Evolutionary conservation across 2,797 vertebrate species (phyloP).

Genomic region (Anableps anableps): DNA sequence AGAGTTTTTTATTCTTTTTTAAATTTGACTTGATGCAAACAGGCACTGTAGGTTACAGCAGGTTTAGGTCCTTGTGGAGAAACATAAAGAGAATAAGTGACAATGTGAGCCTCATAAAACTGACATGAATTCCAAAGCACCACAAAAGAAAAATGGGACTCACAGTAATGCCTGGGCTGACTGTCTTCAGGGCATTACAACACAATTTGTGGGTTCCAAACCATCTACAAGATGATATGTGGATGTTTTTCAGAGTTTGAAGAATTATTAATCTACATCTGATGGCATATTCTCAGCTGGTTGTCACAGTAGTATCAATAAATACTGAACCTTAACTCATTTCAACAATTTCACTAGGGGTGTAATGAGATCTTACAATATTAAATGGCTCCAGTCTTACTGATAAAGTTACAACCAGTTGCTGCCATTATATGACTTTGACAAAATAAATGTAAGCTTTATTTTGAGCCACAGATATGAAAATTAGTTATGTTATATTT

Average conservation of each 20-base stretch:
- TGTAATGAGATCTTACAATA: not conserved
- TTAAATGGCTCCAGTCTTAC: not conserved
- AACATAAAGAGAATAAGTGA: constrained; percentile 21
- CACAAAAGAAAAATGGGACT: constrained; percentile 16
- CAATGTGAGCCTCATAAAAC: constrained; percentile 13
- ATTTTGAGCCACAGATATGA: not conserved
- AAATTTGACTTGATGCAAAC: constrained; percentile 24
- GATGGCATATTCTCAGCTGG: constrained; percentile 8
- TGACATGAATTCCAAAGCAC: constrained; percentile 5
- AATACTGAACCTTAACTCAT: constrained; percentile 16
- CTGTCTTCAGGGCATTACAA: constrained; percentile 14
- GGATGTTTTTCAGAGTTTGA: constrained; percentile 7
- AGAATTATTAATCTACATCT: constrained; percentile 23
- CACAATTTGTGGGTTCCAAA: not conserved
- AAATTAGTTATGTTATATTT: not conserved
- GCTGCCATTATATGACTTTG: not conserved
- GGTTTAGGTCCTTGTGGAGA: constrained; percentile 31
- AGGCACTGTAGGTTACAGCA: constrained; percentile 25
- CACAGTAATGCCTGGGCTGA: constrained; percentile 10
- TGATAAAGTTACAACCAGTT: not conserved
- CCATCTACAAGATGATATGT: constrained; percentile 5
- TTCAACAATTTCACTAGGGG: not conserved
- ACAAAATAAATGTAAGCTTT: not conserved
- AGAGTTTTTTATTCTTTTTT: constrained; percentile 23
- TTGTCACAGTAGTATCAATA: constrained; percentile 15